These are phyloP conservation scores for Cacoxenus indagator DNA, from an alignment of 2,888 invertebrate genomes.

Conservation along the genomic window DNA sequence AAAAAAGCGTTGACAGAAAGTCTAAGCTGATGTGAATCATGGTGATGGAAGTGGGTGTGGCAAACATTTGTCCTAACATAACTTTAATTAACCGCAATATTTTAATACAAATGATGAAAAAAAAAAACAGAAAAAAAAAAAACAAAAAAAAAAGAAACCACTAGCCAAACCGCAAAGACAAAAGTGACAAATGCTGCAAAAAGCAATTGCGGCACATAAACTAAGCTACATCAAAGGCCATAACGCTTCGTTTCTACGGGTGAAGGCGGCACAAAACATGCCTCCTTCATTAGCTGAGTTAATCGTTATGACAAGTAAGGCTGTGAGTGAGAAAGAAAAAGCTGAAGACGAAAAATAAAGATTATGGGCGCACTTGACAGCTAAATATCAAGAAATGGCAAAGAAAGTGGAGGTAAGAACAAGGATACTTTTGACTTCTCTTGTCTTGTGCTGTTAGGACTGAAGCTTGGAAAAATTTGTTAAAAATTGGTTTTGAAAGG, in stretches of 20 bases:
- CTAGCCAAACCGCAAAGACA: background rate
- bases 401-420: background rate
- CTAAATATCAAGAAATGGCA: slow-evolving; percentile 18
- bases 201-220: background rate
- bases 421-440: background rate
- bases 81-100: slow-evolving; percentile 18
- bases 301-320: no score
- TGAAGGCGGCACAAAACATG: background rate
- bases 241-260: background rate
- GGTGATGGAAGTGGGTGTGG: background rate
- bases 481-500: background rate
- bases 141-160: background rate
- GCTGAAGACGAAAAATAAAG: background rate
- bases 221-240: background rate
- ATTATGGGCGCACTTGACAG: slow-evolving; percentile 9
- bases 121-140: background rate
- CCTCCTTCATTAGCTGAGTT: background rate
- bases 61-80: background rate
- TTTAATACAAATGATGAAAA: background rate
- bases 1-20: background rate
- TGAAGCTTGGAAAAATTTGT: background rate
- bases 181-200: background rate
- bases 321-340: background rate
- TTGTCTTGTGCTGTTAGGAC: background rate
- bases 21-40: background rate